Base-by-base conservation (phyloP, 2,797 vertebrate genomes). In the Ambastaia sidthimunki region DNA sequence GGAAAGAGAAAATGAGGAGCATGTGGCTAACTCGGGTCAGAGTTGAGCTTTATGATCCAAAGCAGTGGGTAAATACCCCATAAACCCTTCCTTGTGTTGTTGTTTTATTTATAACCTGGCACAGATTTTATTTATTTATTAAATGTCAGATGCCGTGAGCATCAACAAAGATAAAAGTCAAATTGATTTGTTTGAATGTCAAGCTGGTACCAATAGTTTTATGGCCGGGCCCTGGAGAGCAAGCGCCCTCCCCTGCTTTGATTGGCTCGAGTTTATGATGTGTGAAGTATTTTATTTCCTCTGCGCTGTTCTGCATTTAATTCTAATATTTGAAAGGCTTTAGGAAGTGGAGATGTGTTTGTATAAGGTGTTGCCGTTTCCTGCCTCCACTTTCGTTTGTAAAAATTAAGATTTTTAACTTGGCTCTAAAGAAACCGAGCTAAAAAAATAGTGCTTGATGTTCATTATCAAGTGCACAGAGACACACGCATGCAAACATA, bases 1-100 rank as follows among this genome's bases (percentile, higher is more conserved):
- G 90, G 90, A 90, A 89, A 84, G 86, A 90, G 91, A 90, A 95
- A 96, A 97, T 95, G 94, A 94, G 92, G 93, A 93, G 93, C 93
- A 94, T 95, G 92, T 96, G 96, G 90, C 90, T 88, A 82, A 83
- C 91, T 76, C 60, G 86, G 93, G 93, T 93, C 91, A 93, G 88
- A 92, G 91, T 90, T 91, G 91, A 92, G 92, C 89, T 92, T 91
- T 92, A 91, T 94, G 91, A 95, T 94, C 92, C 94, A 90, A 91
- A 93, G 94, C 92, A 92, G 91, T 95, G 90, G 87, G 91, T 94
- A 92, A 95, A 94, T 93, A 91, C 89, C 90, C 91, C 89, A 89
- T 89, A 93, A 71, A 83, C 86, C 77, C 50, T 73, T 63, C 62
- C 76, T 71, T 54, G 82, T 87, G 87, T 76, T 81, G 44, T 71